Evolutionary conservation across 37 sponge, comb jelly and placozoan genomes (phyloP), one percentile per base, ranked within the genome.

Genomic region (Aphrocallistes beatrix): DNA sequence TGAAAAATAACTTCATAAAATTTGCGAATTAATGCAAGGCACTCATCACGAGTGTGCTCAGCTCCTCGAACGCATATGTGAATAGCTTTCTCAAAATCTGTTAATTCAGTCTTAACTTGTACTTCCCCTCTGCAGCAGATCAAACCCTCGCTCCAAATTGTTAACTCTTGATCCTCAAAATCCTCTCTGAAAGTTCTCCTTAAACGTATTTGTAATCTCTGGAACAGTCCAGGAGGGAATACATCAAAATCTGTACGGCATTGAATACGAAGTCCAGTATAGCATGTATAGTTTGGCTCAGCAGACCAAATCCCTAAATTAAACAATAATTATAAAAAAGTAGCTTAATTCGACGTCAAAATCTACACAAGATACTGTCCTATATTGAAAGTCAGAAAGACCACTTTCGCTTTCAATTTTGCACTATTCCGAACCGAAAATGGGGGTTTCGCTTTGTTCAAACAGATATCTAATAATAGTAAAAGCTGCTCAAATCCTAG

Each of bases 81-180:
- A 39, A 94, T 88, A 13, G 84, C 83, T 39, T 81, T 85, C 34
- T 86, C 75, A 1, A 75, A 88, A 25, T 82, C 87, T 23, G 51
- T 34, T 19, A 87, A 87, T 38, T 38, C 38, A 34, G 92, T 86
- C 1, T 84, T 48, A 0, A 90, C 75, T 83, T 95, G 91, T 32
- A 91, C 93, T n/a, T 92, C 93, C 16, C 93, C 95, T 36, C 90
- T 82, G 69, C 91, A 91, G 51, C 93, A 95, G 84, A 91, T 92
- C 84, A 95, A 87, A 0, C 95, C 95, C 1, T 88, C 89, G 17
- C 51, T 90, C 95, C 95, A 95, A 23, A 95, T 83, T 3, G 88
- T 87, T 38, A 95, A 81, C 82, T 95, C 93, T 81, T 92, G 93
- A 37, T 92, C 91, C n/a, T 90, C 93, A 39, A 91, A 85, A 39